Evolutionary conservation across 2,113 vertebrate species (phyloP), one percentile per base, ranked within the genome.

Genomic region (Toxotes jaculatrix): DNA sequence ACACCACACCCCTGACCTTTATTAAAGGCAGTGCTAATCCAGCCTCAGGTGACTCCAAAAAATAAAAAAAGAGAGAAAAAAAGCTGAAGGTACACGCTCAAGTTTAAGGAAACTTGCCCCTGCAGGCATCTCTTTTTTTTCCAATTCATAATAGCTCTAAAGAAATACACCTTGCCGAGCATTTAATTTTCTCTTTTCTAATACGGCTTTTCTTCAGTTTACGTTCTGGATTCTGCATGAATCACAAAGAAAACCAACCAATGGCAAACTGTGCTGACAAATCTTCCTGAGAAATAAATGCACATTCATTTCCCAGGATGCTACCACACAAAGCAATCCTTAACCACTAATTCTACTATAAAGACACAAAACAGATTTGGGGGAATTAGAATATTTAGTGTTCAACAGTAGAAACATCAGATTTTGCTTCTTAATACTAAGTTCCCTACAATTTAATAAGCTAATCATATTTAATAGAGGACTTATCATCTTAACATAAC

Each of bases 31-130:
- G 65, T 23, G 70, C 17, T 60, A 72, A 81, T 72, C 63, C 66
- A 77, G 78, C 81, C 84, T 74, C 60, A 68, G 82, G 81, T 83
- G 76, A 63, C 64, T 87, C 36, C 45, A 51, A 67, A 66, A 73
- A 17, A 65, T 4, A 19, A 3, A 77, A 14, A 63, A 36, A 76
- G 2, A 60, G 4, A 61, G 1, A n/a, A 57, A 67, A 74, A 71
- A 70, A 31, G 32, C 17, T 88, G 75, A 79, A 89, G 89, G 78
- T 91, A 92, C 83, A 86, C 14, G 79, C 77, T 84, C 73, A 68
- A 49, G 65, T 84, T 84, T 69, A 66, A 83, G 71, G 16, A 77
- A 89, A 91, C 89, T 8, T 92, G 89, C 36, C 91, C 87, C 91
- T 84, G 70, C 86, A 89, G 94, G 87, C 40, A 87, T 57, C 63